Evolutionary conservation across 1,140 invertebrate species (phyloP).

Genomic region (Vanessa tameamea): DNA sequence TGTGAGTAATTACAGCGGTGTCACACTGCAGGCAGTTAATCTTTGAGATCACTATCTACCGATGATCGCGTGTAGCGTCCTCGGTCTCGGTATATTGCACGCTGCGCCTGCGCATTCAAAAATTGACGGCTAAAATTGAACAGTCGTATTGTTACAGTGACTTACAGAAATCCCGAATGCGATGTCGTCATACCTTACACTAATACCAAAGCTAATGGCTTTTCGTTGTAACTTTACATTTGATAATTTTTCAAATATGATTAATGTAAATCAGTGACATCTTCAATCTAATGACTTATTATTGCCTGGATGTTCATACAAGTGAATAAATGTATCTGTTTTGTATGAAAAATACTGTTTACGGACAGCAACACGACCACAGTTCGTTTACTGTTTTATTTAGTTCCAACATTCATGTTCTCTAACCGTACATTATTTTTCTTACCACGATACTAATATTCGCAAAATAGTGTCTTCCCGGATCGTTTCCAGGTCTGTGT

Average conservation of each 20-base stretch:
- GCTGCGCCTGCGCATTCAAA: slow-evolving; percentile 43
- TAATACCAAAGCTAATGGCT: slow-evolving; percentile 54
- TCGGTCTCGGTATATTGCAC: slow-evolving; percentile 42
- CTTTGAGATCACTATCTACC: slow-evolving; percentile 70
- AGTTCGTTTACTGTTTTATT: not conserved
- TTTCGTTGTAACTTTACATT: slow-evolving; percentile 52
- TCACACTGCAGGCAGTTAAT: slow-evolving; percentile 67
- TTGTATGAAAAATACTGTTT: slow-evolving; percentile 18
- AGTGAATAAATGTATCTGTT: slow-evolving; percentile 6
- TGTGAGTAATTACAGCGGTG: slow-evolving; percentile 75
- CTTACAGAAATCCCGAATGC: slow-evolving; percentile 42
- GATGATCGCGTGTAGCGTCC: slow-evolving; percentile 67
- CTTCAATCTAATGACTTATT: slow-evolving; percentile 49
- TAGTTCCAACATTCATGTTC: not conserved
- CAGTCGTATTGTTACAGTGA: slow-evolving; percentile 43
- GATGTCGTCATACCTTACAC: slow-evolving; percentile 43
- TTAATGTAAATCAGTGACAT: slow-evolving; percentile 52
- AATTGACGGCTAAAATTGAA: slow-evolving; percentile 46
- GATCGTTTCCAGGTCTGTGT: slow-evolving; percentile 44
- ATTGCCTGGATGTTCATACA: slow-evolving; percentile 14
- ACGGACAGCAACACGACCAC: not conserved
- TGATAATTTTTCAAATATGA: slow-evolving; percentile 59
- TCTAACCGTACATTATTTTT: slow-evolving; percentile 2
- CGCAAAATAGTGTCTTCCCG: slow-evolving; percentile 30
- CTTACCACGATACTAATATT: slow-evolving; percentile 19